phyloP scores from a whole-genome alignment of 2,797 vertebrate species.

The Gila robusta region DNA sequence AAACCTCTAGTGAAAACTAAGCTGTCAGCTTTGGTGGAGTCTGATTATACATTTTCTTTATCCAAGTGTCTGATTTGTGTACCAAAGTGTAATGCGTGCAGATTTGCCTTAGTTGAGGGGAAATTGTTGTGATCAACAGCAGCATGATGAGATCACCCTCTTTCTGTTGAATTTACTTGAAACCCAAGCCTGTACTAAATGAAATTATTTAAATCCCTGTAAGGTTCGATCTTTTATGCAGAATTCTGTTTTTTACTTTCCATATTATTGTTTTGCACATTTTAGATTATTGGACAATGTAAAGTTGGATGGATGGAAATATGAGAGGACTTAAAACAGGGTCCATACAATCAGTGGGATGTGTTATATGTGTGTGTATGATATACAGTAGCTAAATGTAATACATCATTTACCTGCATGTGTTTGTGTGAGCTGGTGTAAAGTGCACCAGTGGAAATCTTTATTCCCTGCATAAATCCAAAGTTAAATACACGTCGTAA shows the following conservation, averaged over 20 bases:
- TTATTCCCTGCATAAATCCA: background rate
- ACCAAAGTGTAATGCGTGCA: background rate
- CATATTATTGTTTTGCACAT: constrained; percentile 47
- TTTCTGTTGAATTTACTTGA: constrained; percentile 46
- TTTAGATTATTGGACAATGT: constrained; percentile 22
- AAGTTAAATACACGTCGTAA: background rate
- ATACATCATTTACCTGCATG: constrained; percentile 44
- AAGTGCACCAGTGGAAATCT: constrained; percentile 15
- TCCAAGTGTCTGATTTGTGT: constrained; percentile 8
- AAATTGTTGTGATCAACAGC: constrained; percentile 9
- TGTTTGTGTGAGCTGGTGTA: constrained; percentile 39
- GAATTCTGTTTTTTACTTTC: constrained; percentile 30
- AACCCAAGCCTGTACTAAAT: constrained; percentile 42
- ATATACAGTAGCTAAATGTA: constrained; percentile 29
- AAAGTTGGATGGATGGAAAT: background rate
- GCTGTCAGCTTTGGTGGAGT: constrained; percentile 14
- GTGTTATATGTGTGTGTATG: constrained; percentile 34
- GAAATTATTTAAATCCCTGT: constrained; percentile 5
- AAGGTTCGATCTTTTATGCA: background rate
- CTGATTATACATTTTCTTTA: background rate
- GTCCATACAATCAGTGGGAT: constrained; percentile 28
- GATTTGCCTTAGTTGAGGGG: constrained; percentile 40
- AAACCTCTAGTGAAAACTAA: constrained; percentile 41
- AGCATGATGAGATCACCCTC: constrained; percentile 30
- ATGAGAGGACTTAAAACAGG: constrained; percentile 9